Evolutionary conservation across 1,140 invertebrate species (phyloP).

Genomic region (Adoxophyes honmai): DNA sequence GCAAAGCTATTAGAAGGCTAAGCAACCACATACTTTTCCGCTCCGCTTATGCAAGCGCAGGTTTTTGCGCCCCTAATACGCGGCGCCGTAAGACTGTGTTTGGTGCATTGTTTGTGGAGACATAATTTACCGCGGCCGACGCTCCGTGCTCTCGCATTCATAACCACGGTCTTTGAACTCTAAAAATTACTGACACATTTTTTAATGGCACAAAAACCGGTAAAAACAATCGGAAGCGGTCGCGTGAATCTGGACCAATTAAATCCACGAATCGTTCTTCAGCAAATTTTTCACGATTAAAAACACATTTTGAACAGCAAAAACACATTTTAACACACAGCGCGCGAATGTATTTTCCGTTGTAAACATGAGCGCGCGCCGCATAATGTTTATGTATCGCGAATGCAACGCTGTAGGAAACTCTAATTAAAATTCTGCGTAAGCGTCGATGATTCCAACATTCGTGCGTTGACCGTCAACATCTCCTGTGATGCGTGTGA

Average conservation of each 20-base stretch:
- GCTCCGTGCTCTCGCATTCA: conserved; percentile 69
- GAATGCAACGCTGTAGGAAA: conserved; percentile 62
- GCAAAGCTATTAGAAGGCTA: conserved; percentile 14
- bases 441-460: conserved; percentile 59
- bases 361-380: conserved; percentile 67
- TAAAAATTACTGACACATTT: conserved; percentile 61
- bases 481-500: conserved; percentile 64
- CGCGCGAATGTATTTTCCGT: conserved; percentile 60
- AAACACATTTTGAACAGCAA: conserved; percentile 19
- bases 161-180: conserved; percentile 55
- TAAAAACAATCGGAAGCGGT: neutral
- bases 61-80: conserved; percentile 47
- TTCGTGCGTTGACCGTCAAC: conserved; percentile 58
- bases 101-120: conserved; percentile 56
- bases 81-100: conserved; percentile 46
- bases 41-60: conserved; percentile 39
- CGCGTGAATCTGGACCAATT: too few species aligned
- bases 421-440: conserved; percentile 69
- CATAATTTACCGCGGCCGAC: conserved; percentile 58
- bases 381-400: conserved; percentile 70
- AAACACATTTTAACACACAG: conserved; percentile 59
- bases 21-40: conserved; percentile 17
- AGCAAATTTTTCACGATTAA: neutral
- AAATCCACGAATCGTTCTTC: too few species aligned
- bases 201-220: conserved; percentile 17